These are phyloP conservation scores for Poecilia gillii DNA, from an alignment of 2,797 vertebrate genomes.

Conservation along the genomic window DNA sequence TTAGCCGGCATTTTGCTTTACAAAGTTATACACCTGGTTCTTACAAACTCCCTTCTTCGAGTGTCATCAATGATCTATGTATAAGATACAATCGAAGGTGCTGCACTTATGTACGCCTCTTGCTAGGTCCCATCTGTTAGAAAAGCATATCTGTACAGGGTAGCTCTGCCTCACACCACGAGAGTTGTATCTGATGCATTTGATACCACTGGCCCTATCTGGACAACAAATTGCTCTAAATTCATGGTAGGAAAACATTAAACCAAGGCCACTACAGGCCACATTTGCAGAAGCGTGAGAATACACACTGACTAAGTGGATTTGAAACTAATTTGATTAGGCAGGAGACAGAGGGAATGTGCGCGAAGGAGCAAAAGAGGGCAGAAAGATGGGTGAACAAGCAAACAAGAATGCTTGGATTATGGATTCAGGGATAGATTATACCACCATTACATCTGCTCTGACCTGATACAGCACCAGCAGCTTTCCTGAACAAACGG, in stretches of 20 bases:
- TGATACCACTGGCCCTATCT: constrained; percentile 26
- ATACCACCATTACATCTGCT: constrained; percentile 60
- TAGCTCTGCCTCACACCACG: constrained; percentile 10
- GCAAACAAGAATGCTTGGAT: constrained; percentile 34
- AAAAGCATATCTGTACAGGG: constrained; percentile 28
- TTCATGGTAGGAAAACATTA: constrained; percentile 21
- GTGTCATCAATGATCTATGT: constrained; percentile 58
- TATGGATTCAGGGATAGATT: constrained; percentile 46
- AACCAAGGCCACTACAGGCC: constrained; percentile 28
- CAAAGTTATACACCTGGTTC: constrained; percentile 49
- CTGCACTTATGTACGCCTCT: constrained; percentile 19
- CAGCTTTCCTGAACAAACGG: constrained; percentile 61
- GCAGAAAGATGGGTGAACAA: constrained; percentile 18
- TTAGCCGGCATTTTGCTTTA: constrained; percentile 30
- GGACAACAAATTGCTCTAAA: constrained; percentile 28
- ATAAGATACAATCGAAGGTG: constrained; percentile 37
- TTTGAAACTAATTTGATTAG: constrained; percentile 63
- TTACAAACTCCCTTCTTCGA: constrained; percentile 34
- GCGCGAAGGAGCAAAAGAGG: constrained; percentile 27
- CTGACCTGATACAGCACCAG: constrained; percentile 58
- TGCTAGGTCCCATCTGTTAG: constrained; percentile 18
- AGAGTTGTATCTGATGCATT: constrained; percentile 29
- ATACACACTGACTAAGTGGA: constrained; percentile 51
- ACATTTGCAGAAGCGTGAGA: constrained; percentile 54
- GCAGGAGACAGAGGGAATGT: constrained; percentile 44